Evolutionary conservation across 2,888 invertebrate species (phyloP), one percentile per base, ranked within the genome.

Genomic region (Xanthia icteritia): DNA sequence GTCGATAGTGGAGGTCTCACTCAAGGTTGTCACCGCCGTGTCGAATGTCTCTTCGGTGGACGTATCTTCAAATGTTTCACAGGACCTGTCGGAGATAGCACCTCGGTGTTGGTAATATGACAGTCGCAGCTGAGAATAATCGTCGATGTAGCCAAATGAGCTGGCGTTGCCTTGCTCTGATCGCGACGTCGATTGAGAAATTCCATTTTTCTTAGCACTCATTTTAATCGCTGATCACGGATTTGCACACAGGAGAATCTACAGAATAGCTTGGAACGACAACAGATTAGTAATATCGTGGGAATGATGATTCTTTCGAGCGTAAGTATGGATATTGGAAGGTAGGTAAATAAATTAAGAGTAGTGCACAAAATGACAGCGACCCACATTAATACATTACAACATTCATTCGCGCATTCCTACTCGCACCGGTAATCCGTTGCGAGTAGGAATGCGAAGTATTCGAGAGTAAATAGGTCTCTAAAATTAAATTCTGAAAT

Each of bases 71-170:
- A 65, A 65, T 45, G 68, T 72, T 58, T n/a, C 58, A 51, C 17
- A 8, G 23, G 72, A 42, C 23, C 72, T 58, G 13, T 65, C 48
- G 1, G 58, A 63, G 45, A 82, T 5, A 11, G 23, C 45, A 27
- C n/a, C 66, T 48, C 83, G 69, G 36, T 87, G 60, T 78, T 90
- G 92, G 83, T 95, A 94, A 82, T 94, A 94, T 2, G 93, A 94
- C 13, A 94, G 85, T 65, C 93, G 89, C 5, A 95, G 91, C 61
- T 95, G 94, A 5, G 94, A 95, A 81, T 93, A 93, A 80, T 94
- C 94, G 76, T 95, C 93, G 73, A 94, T 93, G 81, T 89, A 94
- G 27, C 60, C 86, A 15, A 86, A 83, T 6, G 77, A 72, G n/a
- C 45, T 83, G 15, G 75, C 36, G 70, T 71, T 77, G 11, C 5